phyloP scores from a whole-genome alignment of 2,797 vertebrate species.

The Platyrinchus mystaceus region DNA sequence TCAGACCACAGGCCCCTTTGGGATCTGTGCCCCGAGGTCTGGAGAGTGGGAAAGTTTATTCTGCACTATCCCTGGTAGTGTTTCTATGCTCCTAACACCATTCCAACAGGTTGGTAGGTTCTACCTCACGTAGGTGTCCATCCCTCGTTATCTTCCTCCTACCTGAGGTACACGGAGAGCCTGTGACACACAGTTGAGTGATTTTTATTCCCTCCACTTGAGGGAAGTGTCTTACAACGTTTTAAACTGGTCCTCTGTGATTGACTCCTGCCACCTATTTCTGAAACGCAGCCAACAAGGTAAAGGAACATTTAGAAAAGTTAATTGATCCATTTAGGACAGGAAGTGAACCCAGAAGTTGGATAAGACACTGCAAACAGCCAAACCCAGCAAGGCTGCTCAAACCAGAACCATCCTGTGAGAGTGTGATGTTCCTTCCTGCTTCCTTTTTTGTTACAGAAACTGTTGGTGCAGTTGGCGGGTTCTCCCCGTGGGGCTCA shows the following conservation, averaged over 20 bases:
- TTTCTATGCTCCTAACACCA: not conserved
- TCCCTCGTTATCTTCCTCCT: not conserved
- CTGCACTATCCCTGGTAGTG: not conserved
- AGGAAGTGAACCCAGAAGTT: not conserved
- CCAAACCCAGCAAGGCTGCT: not conserved
- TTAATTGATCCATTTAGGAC: not conserved
- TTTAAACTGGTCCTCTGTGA: not conserved
- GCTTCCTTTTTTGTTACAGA: not conserved
- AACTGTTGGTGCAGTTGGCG: not conserved
- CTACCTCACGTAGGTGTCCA: not conserved
- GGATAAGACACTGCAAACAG: not conserved
- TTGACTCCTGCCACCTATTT: slow-evolving; percentile 31
- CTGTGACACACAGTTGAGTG: not conserved
- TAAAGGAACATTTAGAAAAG: not conserved
- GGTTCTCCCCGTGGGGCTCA: not conserved
- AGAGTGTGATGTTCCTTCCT: not conserved
- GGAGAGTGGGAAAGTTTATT: not conserved
- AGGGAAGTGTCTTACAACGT: slow-evolving; percentile 56
- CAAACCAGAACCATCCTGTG: not conserved
- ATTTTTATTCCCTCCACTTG: slow-evolving; percentile 61
- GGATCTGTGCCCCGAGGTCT: not conserved
- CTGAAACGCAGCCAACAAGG: slow-evolving; percentile 5
- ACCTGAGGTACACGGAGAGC: not conserved
- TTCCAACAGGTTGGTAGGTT: not conserved
- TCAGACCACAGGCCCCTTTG: not conserved